Evolutionary conservation across 2,888 invertebrate species (phyloP).

Genomic region (Erpobdella octoculata): DNA sequence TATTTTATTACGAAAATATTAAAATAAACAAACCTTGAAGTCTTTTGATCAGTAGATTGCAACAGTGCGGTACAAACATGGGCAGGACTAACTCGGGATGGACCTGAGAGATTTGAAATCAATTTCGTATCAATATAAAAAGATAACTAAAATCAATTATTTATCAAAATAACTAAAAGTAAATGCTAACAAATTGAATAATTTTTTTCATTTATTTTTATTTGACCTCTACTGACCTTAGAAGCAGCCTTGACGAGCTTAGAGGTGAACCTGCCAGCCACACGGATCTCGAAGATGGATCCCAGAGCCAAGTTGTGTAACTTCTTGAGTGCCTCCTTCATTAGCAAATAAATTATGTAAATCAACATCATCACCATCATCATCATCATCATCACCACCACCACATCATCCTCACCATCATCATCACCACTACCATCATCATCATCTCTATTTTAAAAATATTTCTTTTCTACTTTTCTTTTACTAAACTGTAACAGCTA

Average conservation of each 20-base stretch:
- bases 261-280: constrained; percentile 73
- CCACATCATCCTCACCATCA: too few relatives aligned
- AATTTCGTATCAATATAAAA: background rate
- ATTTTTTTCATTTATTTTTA: background rate
- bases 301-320: constrained; percentile 65
- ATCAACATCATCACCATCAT: too few relatives aligned
- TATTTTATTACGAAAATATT: background rate
- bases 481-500: too few relatives aligned
- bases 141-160: too few relatives aligned
- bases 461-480: too few relatives aligned
- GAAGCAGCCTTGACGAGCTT: constrained; percentile 61
- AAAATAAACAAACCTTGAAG: background rate
- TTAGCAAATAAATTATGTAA: too few relatives aligned
- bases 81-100: background rate
- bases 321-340: constrained; percentile 65
- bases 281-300: constrained; percentile 72
- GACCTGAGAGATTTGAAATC: background rate
- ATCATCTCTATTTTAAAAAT: too few relatives aligned
- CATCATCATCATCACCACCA: too few relatives aligned
- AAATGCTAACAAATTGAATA: background rate
- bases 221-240: constrained; percentile 46
- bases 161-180: background rate
- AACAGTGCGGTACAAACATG: constrained; percentile 17
- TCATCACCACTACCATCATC: too few relatives aligned
- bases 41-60: background rate